Evolutionary conservation across 2,888 invertebrate genomes (phyloP).

Genomic region (Mesochorus sp.): DNA sequence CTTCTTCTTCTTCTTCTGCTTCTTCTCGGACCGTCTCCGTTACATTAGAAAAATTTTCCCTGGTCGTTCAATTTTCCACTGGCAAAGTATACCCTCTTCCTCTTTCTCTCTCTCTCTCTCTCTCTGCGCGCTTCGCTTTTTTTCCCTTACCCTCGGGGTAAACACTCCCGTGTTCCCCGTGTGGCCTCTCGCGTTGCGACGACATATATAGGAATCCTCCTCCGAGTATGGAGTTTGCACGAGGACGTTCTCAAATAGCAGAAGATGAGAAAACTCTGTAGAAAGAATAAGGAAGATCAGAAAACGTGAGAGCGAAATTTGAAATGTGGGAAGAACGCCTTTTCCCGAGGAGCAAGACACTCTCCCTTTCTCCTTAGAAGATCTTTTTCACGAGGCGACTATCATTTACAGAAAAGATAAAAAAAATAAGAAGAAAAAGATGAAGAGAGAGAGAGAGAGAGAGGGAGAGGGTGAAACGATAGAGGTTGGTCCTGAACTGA

Average conservation of each 20-base stretch:
- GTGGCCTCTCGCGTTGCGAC: constrained; percentile 26
- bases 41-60: constrained; percentile 35
- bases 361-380: no score
- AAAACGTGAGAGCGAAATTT: constrained; percentile 55
- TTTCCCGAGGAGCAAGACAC: background rate
- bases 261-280: constrained; percentile 58
- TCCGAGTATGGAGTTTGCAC: constrained; percentile 40
- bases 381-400: constrained; percentile 6
- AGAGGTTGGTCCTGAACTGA: constrained; percentile 52
- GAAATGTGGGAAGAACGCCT: constrained; percentile 47
- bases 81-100: constrained; percentile 29
- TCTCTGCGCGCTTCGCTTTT: constrained; percentile 8
- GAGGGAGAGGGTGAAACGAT: background rate
- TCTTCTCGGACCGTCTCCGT: background rate
- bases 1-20: background rate
- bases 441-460: background rate
- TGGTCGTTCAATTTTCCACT: constrained; percentile 46
- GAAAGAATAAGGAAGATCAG: constrained; percentile 23
- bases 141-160: constrained; percentile 41
- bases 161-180: constrained; percentile 37
- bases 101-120: constrained; percentile 19
- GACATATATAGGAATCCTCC: background rate
- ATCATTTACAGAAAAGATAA: background rate
- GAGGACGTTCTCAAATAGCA: constrained; percentile 44
- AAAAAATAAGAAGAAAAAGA: background rate